Conservation (phyloP, 1,140 invertebrate genomes). For the Calosoma granatense region DNA sequence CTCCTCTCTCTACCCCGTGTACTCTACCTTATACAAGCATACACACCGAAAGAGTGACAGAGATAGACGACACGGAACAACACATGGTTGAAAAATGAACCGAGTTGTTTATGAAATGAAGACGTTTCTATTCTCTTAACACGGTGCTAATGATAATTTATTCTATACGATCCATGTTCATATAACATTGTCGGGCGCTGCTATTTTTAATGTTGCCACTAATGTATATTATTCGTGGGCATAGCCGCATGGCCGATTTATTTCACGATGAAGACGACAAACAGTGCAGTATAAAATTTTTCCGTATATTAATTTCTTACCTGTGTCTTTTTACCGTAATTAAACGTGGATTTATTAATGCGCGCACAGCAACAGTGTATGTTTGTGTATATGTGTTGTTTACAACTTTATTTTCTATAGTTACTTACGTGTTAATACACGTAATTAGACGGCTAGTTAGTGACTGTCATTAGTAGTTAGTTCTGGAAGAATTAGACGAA, state of each 20-base stretch:
- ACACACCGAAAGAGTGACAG: slow-evolving; percentile 5
- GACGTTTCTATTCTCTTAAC: slow-evolving; percentile 25
- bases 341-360: neutral
- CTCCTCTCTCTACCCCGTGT: too few species aligned
- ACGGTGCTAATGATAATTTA: slow-evolving; percentile 26
- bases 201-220: slow-evolving; percentile 15
- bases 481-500: too few species aligned
- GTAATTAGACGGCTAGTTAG: too few species aligned
- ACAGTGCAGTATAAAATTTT: neutral
- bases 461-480: too few species aligned
- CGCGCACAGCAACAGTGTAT: too few species aligned
- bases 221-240: neutral
- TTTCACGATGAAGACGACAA: too few species aligned
- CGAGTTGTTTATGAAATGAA: slow-evolving; percentile 24
- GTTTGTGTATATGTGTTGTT: too few species aligned
- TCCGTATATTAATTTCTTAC: neutral
- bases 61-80: slow-evolving; percentile 16
- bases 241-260: too few species aligned
- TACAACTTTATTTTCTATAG: too few species aligned
- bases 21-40: too few species aligned
- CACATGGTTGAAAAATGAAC: slow-evolving; percentile 24
- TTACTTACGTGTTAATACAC: too few species aligned
- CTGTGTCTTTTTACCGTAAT: neutral
- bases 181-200: slow-evolving; percentile 17
- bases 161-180: slow-evolving; percentile 22